Evolutionary conservation across 2,888 invertebrate genomes (phyloP), one percentile per base, ranked within the genome.

Genomic region (Drosophila aldrichi): DNA sequence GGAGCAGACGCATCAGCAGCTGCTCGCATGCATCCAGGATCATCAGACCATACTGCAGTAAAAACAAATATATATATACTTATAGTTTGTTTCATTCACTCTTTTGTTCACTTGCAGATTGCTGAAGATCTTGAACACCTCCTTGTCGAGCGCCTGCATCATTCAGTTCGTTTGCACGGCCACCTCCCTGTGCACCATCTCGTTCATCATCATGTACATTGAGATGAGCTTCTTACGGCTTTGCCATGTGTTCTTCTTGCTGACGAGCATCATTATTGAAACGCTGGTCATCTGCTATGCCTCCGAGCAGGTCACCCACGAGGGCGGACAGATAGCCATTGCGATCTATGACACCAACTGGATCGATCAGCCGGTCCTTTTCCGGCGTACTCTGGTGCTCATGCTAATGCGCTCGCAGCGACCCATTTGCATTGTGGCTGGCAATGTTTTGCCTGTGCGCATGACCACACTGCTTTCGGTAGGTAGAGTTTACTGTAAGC

Each of bases 401-500:
- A 92, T 94, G 40, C 93, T 95, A 91, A 92, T 93, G 60, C 92
- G 94, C 2, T 93, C 94, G 81, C 94, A 94, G 81, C 93, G 91
- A n/a, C 92, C 94, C 0, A 92, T 94, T 36, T 91, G 93, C 9
- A 93, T 95, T 65, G 93, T 92, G 69, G 94, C 94, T 7, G 94
- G 94, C 0, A 92, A 92, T 54, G 91, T 94, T 56, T 93, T 95
- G 62, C 93, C 94, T 0, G 89, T 95, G 6, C 93, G 93, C 2
- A 88, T 94, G 64, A 93, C 93, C n/a, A 94, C 94, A 2, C 94
- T 94, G 84, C 90, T 94, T 7, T 69, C 93, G 90, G 95, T 95
- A 68, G 22, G 78, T 55, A 51, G 10, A 22, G 12, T 2, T 32
- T 3, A 41, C 40, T 25, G 40, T 40, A 54, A 7, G 10, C n/a